Percentiles rank a stretch among this genome's conserved stretches.
These are phyloP conservation scores for Myrmecophaga tridactyla DNA, from an alignment of 2,113 vertebrate genomes.

Conservation along the genomic window DNA sequence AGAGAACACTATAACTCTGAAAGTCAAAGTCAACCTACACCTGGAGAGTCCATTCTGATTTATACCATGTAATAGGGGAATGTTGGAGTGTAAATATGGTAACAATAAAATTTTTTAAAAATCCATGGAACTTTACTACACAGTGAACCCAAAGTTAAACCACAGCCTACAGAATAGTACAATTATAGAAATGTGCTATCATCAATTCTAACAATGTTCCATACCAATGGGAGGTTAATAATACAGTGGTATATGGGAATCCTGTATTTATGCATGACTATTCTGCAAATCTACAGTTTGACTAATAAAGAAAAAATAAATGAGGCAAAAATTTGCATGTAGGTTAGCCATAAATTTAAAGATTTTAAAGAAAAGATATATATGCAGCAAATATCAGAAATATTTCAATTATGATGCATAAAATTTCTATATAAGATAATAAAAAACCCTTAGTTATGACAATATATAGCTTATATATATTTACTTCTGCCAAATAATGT, in stretches of 20 bases:
- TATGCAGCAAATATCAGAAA: not conserved
- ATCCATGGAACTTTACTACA: no score
- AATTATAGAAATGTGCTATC: no score
- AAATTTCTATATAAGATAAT: not conserved
- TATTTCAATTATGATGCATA: not conserved
- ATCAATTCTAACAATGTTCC: no score
- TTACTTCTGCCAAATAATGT: not conserved
- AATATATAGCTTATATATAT: not conserved
- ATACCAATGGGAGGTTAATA: no score
- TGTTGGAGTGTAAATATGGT: no score
- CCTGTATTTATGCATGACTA: no score
- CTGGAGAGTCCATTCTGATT: not conserved
- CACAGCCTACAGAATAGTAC: no score
- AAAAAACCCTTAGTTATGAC: not conserved
- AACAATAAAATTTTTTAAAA: no score
- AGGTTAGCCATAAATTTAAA: not conserved
- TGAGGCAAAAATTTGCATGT: not conserved
- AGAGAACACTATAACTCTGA: not conserved
- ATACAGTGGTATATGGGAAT: no score
- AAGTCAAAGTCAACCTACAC: constrained; percentile 1
- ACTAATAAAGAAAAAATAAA: not conserved
- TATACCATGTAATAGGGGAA: not conserved
- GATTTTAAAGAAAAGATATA: not conserved
- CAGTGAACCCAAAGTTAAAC: no score
- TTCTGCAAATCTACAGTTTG: no score